These are phyloP conservation scores for Batillaria attramentaria DNA, from an alignment of 1,140 invertebrate genomes.

Conservation along the genomic window DNA sequence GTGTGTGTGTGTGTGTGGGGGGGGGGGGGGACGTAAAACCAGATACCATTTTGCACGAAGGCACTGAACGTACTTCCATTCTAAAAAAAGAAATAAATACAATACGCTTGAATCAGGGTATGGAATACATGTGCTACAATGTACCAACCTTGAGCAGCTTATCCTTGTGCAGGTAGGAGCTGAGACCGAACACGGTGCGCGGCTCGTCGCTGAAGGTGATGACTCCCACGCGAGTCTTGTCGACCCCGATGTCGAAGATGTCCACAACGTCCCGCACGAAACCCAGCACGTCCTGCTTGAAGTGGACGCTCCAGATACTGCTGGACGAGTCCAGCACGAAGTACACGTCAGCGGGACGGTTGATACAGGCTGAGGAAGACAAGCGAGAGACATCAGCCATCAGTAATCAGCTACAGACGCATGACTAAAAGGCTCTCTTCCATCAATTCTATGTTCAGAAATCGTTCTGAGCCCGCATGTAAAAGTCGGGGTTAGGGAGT, in stretches of 20 bases:
- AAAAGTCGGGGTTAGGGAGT: no score
- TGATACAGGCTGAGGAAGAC: conserved; percentile 46
- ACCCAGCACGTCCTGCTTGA: conserved; percentile 43
- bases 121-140: neutral
- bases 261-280: conserved; percentile 53
- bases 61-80: no score
- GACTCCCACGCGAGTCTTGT: conserved; percentile 48
- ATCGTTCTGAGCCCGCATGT: no score
- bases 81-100: no score
- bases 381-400: neutral
- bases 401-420: no score
- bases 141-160: conserved; percentile 36
- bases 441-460: no score
- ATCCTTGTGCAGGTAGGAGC: conserved; percentile 33
- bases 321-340: conserved; percentile 59
- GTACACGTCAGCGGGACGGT: conserved; percentile 58
- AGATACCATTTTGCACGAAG: no score
- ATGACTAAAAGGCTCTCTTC: no score
- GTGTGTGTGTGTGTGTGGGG: no score
- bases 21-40: no score
- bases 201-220: conserved; percentile 47
- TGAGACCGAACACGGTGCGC: conserved; percentile 41
- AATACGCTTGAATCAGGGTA: no score
- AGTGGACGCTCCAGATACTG: conserved; percentile 55
- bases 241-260: conserved; percentile 44